phyloP scores from a whole-genome alignment of 2,888 invertebrate species.

The Taenaris catops region DNA sequence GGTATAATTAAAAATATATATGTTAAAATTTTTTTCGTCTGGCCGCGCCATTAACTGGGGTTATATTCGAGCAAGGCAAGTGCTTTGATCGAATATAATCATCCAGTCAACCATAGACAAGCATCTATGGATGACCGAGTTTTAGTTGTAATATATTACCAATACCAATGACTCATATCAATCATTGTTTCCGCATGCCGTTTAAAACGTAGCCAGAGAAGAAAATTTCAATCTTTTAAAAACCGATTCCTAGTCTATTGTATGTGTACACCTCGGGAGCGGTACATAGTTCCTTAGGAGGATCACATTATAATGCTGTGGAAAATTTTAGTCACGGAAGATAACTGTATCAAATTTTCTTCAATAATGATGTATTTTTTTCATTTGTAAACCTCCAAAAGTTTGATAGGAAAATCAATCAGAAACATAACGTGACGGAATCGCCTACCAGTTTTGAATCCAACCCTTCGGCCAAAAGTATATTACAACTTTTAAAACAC shows the following conservation, averaged over 20 bases:
- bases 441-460: slow-evolving; percentile 35
- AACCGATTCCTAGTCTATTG: slow-evolving; percentile 57
- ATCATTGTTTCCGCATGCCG: too few relatives aligned
- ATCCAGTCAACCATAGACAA: too few relatives aligned
- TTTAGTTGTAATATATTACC: too few relatives aligned
- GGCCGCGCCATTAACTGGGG: slow-evolving; percentile 18
- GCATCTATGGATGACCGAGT: too few relatives aligned
- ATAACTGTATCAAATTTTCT: slow-evolving; percentile 57
- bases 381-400: slow-evolving; percentile 74
- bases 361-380: slow-evolving; percentile 58
- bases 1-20: slow-evolving; percentile 32
- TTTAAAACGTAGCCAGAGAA: slow-evolving; percentile 20
- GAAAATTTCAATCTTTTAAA: slow-evolving; percentile 28
- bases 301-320: slow-evolving; percentile 53
- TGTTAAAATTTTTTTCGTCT: slow-evolving; percentile 27
- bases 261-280: slow-evolving; percentile 36
- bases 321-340: slow-evolving; percentile 62
- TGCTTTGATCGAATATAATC: too few relatives aligned
- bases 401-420: slow-evolving; percentile 76
- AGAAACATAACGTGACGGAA: slow-evolving; percentile 48
- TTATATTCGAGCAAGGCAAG: slow-evolving; percentile 15
- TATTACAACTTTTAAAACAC: too few relatives aligned
- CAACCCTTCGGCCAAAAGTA: too few relatives aligned
- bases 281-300: slow-evolving; percentile 55
- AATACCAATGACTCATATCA: too few relatives aligned